These are phyloP conservation scores for Trimorus sp. DNA, from an alignment of 2,888 invertebrate species.

Conservation along the genomic window DNA sequence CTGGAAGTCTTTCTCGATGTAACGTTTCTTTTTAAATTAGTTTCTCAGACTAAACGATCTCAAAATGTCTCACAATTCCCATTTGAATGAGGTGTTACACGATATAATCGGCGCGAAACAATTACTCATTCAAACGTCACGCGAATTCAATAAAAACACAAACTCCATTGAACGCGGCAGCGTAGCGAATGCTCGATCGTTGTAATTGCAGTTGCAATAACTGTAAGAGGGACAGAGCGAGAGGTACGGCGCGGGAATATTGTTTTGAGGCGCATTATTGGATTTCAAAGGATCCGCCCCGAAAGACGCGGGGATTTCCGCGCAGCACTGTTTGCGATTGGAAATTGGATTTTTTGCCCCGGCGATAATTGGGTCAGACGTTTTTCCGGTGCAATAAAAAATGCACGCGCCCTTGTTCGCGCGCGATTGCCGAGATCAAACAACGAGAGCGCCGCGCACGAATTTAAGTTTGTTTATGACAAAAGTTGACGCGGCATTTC, in stretches of 20 bases:
- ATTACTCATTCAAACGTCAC: constrained; percentile 50
- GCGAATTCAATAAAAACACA: constrained; percentile 51
- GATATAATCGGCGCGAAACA: constrained; percentile 44
- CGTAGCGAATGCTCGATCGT: constrained; percentile 33
- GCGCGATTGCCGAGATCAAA: not conserved
- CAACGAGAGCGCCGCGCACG: not conserved
- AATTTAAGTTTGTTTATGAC: too few species aligned
- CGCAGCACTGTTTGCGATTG: constrained; percentile 24
- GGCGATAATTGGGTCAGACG: not conserved
- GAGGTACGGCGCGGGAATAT: constrained; percentile 18
- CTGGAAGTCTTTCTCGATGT: too few species aligned
- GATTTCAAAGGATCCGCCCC: constrained; percentile 35
- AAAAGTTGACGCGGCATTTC: too few species aligned
- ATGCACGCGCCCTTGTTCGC: not conserved
- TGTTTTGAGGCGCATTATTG: constrained; percentile 47
- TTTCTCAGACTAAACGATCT: not conserved
- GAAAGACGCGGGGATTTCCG: not conserved
- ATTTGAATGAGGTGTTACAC: constrained; percentile 30
- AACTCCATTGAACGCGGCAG: constrained; percentile 23
- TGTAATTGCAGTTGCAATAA: constrained; percentile 44
- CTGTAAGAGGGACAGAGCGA: constrained; percentile 18
- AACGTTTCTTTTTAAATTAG: too few species aligned
- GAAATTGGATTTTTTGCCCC: constrained; percentile 35
- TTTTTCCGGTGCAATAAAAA: constrained; percentile 5
- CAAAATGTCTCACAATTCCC: not conserved